Conservation (phyloP, 2,888 invertebrate species). For the Coelogynopora nodosa region DNA sequence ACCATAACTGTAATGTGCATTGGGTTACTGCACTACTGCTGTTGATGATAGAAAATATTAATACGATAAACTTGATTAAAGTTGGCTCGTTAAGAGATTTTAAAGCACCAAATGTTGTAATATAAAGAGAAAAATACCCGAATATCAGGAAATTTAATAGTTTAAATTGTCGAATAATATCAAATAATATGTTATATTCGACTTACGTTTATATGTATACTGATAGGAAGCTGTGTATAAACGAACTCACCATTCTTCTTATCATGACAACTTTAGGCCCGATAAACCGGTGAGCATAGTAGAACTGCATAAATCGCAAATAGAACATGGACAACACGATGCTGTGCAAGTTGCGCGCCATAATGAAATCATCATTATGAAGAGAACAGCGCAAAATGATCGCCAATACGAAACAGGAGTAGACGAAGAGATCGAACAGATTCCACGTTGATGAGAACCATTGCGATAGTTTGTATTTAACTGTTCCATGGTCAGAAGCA, state of each 20-base stretch:
- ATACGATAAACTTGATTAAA: too few species aligned
- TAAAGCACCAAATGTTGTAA: too few species aligned
- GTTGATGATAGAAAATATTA: too few species aligned
- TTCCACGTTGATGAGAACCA: slow-evolving; percentile 59
- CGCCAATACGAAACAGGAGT: slow-evolving; percentile 54
- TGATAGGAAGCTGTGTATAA: too few species aligned
- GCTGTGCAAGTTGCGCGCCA: slow-evolving; percentile 56
- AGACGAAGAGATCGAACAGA: slow-evolving; percentile 55
- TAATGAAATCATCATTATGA: slow-evolving; percentile 50
- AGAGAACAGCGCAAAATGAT: slow-evolving; percentile 54
- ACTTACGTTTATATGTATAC: too few species aligned
- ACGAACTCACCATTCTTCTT: slow-evolving; percentile 56
- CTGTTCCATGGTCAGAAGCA: slow-evolving; percentile 52
- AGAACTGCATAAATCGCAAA: slow-evolving; percentile 58
- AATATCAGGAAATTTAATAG: too few species aligned
- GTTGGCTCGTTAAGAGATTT: too few species aligned
- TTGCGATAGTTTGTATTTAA: slow-evolving; percentile 53
- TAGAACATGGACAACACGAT: slow-evolving; percentile 57
- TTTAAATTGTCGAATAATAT: too few species aligned
- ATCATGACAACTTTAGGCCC: slow-evolving; percentile 63
- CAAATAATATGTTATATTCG: too few species aligned
- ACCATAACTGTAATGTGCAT: too few species aligned
- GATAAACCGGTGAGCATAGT: slow-evolving; percentile 58
- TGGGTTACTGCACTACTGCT: too few species aligned
- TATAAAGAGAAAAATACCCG: too few species aligned